Conservation (phyloP, 2,797 vertebrate species). For the Pangasius sanitwongsei region DNA sequence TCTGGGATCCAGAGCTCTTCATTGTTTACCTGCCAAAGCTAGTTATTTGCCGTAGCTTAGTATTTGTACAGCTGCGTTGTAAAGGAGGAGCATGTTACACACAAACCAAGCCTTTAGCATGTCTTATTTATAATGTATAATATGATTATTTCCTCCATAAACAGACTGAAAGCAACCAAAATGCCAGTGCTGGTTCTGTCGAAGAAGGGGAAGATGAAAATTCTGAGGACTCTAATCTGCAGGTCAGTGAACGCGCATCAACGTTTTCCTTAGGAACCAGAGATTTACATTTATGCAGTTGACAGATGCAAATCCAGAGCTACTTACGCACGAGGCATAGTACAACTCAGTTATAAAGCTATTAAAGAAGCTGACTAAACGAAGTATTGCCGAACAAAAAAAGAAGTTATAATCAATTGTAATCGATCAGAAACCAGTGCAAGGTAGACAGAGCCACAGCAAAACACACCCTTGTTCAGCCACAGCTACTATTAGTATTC, state of each 20-base stretch:
- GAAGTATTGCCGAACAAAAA: no score
- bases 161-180: constrained; percentile 89
- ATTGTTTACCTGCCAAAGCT: background rate
- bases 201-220: constrained; percentile 77
- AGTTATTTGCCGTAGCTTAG: background rate
- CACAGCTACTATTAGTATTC: no score
- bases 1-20: background rate
- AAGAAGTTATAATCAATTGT: no score
- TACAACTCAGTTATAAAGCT: background rate
- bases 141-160: constrained; percentile 38
- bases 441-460: no score
- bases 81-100: background rate
- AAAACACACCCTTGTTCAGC: no score
- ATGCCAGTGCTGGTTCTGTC: constrained; percentile 63
- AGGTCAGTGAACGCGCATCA: constrained; percentile 69
- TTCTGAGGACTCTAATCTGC: constrained; percentile 84
- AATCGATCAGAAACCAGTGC: no score
- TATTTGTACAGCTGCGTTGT: background rate
- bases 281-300: background rate
- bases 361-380: background rate
- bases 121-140: constrained; percentile 5
- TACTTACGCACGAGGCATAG: background rate
- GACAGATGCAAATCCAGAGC: background rate
- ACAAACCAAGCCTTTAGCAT: background rate
- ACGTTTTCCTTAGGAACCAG: background rate